These are phyloP conservation scores for Argyra leucocephala DNA, from an alignment of 2,888 invertebrate genomes.

Conservation along the genomic window DNA sequence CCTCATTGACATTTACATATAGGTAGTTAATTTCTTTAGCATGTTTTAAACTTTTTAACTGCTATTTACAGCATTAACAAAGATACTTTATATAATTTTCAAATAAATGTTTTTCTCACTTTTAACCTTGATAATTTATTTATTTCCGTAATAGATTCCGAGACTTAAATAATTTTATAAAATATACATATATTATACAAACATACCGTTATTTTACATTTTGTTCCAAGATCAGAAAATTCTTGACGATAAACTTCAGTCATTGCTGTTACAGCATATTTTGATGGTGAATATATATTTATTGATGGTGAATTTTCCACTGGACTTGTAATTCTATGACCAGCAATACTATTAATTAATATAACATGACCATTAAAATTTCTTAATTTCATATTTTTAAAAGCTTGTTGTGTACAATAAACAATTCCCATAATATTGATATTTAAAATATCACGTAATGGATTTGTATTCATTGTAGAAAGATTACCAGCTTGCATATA, in stretches of 20 bases:
- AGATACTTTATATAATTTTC: no score
- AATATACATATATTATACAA: no score
- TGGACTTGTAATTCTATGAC: constrained; percentile 31
- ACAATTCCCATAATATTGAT: constrained; percentile 42
- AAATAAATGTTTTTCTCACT: no score
- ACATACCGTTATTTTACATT: constrained; percentile 39
- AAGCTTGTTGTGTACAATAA: constrained; percentile 45
- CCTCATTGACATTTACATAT: no score
- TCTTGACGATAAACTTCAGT: constrained; percentile 39
- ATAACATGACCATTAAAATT: constrained; percentile 46
- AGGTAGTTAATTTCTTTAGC: no score
- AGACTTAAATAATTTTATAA: no score
- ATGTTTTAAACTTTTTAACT: no score
- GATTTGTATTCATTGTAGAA: constrained; percentile 28
- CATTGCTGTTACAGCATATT: constrained; percentile 38
- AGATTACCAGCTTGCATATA: constrained; percentile 30
- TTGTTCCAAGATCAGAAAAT: constrained; percentile 33
- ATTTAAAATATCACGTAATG: constrained; percentile 11
- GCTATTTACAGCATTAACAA: no score
- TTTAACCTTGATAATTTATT: no score
- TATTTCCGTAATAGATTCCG: no score
- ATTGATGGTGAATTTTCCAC: constrained; percentile 28
- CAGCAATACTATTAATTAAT: constrained; percentile 41
- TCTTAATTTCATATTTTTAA: constrained; percentile 44
- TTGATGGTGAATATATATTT: constrained; percentile 37